These are phyloP conservation scores for Chunga burmeisteri DNA, from an alignment of 2,113 vertebrate genomes.

Conservation along the genomic window DNA sequence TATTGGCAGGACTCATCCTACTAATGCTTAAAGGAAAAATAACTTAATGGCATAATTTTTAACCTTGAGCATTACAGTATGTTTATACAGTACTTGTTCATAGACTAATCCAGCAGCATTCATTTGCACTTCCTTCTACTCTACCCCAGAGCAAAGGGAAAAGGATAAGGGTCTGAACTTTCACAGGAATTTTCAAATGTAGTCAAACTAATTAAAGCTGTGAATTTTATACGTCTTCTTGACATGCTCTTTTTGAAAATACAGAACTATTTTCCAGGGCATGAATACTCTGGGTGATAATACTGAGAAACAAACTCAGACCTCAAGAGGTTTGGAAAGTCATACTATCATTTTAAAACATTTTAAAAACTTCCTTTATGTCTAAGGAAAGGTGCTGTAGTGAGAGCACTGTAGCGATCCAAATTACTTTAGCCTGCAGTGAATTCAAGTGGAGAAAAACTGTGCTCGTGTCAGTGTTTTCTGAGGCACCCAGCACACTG, in stretches of 20 bases:
- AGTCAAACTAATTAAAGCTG: not conserved
- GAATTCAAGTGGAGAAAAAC: not conserved
- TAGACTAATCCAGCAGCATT: not conserved
- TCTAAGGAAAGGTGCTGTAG: not conserved
- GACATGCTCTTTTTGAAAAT: not conserved
- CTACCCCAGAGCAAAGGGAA: not conserved
- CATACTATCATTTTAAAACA: not conserved
- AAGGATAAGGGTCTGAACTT: not conserved
- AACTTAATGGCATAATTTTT: not conserved
- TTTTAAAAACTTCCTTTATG: not conserved
- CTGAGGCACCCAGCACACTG: not conserved
- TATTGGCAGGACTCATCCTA: not conserved
- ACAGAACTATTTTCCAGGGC: not conserved
- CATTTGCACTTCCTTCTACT: not conserved
- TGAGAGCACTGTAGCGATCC: not conserved
- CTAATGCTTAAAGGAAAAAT: not conserved
- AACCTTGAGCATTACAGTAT: not conserved
- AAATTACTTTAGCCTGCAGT: not conserved
- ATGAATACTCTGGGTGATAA: not conserved
- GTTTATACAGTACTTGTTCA: conserved; percentile 3
- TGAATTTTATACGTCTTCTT: not conserved
- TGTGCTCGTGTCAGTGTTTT: not conserved
- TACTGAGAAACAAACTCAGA: not conserved
- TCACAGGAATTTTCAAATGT: not conserved
- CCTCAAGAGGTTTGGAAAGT: not conserved